Evolutionary conservation across 2,113 vertebrate species (phyloP).

Genomic region (Oxyruncus cristatus): DNA sequence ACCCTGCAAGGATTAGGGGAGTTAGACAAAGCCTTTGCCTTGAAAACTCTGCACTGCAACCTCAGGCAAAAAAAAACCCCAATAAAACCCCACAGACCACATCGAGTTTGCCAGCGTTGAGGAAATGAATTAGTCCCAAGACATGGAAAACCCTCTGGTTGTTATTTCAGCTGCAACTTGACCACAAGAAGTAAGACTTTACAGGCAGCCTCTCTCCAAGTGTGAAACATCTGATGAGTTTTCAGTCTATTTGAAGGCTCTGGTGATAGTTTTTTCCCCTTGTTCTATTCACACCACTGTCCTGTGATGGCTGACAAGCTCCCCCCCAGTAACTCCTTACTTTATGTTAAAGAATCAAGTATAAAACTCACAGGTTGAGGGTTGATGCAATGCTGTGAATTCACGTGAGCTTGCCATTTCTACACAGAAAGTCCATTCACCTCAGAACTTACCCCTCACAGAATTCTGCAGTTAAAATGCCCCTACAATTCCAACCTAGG

Average conservation of each 20-base stretch:
- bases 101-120: accelerated
- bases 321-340: accelerated
- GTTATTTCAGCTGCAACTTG: neutral
- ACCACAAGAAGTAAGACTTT: neutral
- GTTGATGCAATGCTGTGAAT: neutral
- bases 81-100: neutral
- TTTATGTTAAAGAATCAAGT: neutral
- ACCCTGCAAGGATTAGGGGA: slow-evolving; percentile 73
- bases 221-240: neutral
- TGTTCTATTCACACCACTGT: neutral
- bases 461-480: neutral
- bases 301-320: neutral
- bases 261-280: neutral
- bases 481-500: neutral
- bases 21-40: neutral
- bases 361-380: neutral
- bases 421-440: neutral
- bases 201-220: neutral
- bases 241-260: neutral
- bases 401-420: neutral
- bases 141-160: accelerated
- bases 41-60: neutral
- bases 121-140: neutral
- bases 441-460: neutral
- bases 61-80: neutral